These are phyloP conservation scores for Atta cephalotes DNA, from an alignment of 1,140 invertebrate species.

Conservation along the genomic window DNA sequence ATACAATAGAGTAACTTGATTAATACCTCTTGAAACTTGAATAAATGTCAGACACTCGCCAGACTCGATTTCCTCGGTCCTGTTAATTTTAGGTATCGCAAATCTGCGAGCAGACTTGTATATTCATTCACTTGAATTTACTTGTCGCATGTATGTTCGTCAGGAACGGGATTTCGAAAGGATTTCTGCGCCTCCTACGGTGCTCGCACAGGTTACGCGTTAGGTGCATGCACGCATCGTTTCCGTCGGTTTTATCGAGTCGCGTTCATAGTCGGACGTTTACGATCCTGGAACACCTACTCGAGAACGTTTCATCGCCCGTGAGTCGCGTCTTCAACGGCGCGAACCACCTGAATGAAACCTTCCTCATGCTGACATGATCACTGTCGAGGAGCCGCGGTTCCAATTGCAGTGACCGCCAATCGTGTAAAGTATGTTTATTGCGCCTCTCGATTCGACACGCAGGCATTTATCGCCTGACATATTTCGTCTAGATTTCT, in stretches of 20 bases:
- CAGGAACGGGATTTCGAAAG: neutral
- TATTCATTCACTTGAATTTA: constrained; percentile 14
- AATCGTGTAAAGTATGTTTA: constrained; percentile 42
- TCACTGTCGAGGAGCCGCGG: constrained; percentile 24
- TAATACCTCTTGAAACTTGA: neutral
- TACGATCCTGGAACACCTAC: constrained; percentile 76
- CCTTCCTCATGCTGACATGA: constrained; percentile 27
- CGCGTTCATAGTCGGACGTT: constrained; percentile 63
- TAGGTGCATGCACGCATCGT: constrained; percentile 50
- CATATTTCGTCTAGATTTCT: constrained; percentile 19
- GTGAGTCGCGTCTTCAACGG: constrained; percentile 44
- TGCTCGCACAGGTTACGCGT: constrained; percentile 59
- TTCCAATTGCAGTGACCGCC: constrained; percentile 34
- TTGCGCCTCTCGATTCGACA: neutral
- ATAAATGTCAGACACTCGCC: neutral
- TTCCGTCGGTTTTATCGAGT: constrained; percentile 75
- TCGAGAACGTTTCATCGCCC: constrained; percentile 55
- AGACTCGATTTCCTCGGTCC: neutral
- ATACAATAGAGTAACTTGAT: neutral
- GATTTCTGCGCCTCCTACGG: constrained; percentile 41
- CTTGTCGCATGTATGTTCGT: neutral
- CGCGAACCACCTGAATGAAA: constrained; percentile 37
- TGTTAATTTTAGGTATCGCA: constrained; percentile 2
- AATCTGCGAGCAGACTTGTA: neutral
- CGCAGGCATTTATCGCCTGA: constrained; percentile 7